Percentiles rank a stretch among this genome's conserved stretches.
These are phyloP conservation scores for Sebastes jordani DNA, from an alignment of 2,797 vertebrate genomes.

Conservation along the genomic window DNA sequence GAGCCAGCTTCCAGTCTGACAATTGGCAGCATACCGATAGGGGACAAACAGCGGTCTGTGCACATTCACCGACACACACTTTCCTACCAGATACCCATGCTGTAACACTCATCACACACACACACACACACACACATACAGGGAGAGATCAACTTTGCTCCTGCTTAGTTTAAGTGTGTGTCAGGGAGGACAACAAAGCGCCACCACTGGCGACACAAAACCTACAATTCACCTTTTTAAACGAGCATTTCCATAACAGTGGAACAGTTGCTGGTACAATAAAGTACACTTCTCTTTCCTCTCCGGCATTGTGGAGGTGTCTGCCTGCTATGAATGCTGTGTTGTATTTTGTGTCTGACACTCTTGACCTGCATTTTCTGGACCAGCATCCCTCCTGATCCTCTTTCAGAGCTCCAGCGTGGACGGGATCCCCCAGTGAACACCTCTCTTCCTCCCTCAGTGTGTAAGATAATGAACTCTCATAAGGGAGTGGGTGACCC, in stretches of 20 bases:
- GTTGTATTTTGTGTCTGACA: slow-evolving; percentile 68
- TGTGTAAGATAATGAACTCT: slow-evolving; percentile 64
- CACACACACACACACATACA: not conserved
- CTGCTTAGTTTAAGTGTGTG: slow-evolving; percentile 54
- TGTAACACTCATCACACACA: slow-evolving; percentile 35
- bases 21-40: slow-evolving; percentile 68
- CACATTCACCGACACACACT: slow-evolving; percentile 48
- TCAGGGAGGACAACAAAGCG: slow-evolving; percentile 48
- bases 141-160: slow-evolving; percentile 43
- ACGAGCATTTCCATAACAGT: slow-evolving; percentile 76
- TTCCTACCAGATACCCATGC: slow-evolving; percentile 42
- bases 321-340: slow-evolving; percentile 55
- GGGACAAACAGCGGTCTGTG: slow-evolving; percentile 57
- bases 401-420: slow-evolving; percentile 34
- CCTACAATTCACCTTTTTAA: slow-evolving; percentile 65
- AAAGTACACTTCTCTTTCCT: slow-evolving; percentile 66
- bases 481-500: slow-evolving; percentile 43
- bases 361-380: slow-evolving; percentile 72
- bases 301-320: slow-evolving; percentile 58
- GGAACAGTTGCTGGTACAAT: slow-evolving; percentile 71
- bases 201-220: slow-evolving; percentile 50
- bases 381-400: slow-evolving; percentile 44
- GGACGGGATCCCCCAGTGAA: slow-evolving; percentile 32
- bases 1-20: slow-evolving; percentile 71
- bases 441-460: slow-evolving; percentile 34